A percentile compares a stretch with the other conserved stretches of the same genome.
These are phyloP conservation scores for Apamea crenata DNA, from an alignment of 2,888 invertebrate species.

Conservation along the genomic window DNA sequence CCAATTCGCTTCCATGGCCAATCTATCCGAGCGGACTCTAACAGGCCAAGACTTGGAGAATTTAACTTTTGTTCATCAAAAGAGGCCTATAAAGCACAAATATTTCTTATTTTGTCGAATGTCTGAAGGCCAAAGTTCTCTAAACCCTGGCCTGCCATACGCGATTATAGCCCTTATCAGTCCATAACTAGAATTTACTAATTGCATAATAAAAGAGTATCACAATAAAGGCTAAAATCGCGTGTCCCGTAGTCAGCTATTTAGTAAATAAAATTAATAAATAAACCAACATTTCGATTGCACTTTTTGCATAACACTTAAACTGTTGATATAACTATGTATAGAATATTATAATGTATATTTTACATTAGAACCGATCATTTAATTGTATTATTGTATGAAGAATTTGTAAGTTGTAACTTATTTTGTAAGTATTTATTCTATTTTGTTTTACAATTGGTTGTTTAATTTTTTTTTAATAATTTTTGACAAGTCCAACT, in stretches of 20 bases:
- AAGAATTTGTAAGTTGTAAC: constrained; percentile 68
- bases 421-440: constrained; percentile 74
- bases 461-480: constrained; percentile 69
- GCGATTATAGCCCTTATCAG: constrained; percentile 66
- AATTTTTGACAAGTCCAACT: constrained; percentile 61
- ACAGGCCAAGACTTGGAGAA: constrained; percentile 36
- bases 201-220: constrained; percentile 55
- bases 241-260: constrained; percentile 67
- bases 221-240: constrained; percentile 59
- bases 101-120: constrained; percentile 19
- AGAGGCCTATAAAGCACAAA: constrained; percentile 45
- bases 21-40: constrained; percentile 63
- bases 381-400: constrained; percentile 61
- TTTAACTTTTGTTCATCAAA: constrained; percentile 6
- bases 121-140: constrained; percentile 14
- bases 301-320: constrained; percentile 88
- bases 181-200: constrained; percentile 45
- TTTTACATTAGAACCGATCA: constrained; percentile 79
- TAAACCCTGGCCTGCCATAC: constrained; percentile 40
- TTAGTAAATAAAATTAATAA: constrained; percentile 67
- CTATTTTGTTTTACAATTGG: constrained; percentile 74
- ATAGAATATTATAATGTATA: constrained; percentile 83
- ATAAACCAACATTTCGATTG: constrained; percentile 77
- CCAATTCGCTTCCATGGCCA: constrained; percentile 79
- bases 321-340: constrained; percentile 86